These are phyloP conservation scores for Gymnocephalus cernua DNA, from an alignment of 2,113 vertebrate genomes.

Conservation along the genomic window DNA sequence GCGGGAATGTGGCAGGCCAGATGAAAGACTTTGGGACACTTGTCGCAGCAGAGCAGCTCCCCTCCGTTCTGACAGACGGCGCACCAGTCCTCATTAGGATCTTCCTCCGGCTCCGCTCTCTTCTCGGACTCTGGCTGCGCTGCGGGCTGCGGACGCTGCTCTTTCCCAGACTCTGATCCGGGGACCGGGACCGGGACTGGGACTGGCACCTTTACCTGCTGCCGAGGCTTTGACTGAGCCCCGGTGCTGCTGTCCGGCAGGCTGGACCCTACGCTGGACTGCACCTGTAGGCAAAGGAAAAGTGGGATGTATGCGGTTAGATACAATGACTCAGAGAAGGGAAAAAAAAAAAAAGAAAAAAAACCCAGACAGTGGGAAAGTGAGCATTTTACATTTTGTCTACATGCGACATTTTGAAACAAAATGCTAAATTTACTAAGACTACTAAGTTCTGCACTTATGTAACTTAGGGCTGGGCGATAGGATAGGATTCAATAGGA, in stretches of 20 bases:
- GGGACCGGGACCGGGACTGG: background rate
- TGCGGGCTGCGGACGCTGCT: conserved; percentile 46
- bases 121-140: conserved; percentile 43
- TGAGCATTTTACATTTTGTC: background rate
- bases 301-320: background rate
- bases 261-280: conserved; percentile 84
- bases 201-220: conserved; percentile 35
- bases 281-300: conserved; percentile 68
- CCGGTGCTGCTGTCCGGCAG: conserved; percentile 87
- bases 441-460: background rate
- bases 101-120: conserved; percentile 74
- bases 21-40: conserved; percentile 97
- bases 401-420: background rate
- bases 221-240: conserved; percentile 72
- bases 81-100: conserved; percentile 97
- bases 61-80: conserved; percentile 98
- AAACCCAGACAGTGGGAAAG: background rate
- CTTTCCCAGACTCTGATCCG: conserved; percentile 3
- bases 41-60: conserved; percentile 96
- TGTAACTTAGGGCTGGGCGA: background rate
- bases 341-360: background rate
- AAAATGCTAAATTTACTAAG: background rate
- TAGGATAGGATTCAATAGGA: too few species aligned
- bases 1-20: conserved; percentile 95
- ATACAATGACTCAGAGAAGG: background rate